These are phyloP conservation scores for Microchrysa polita DNA, from an alignment of 2,888 invertebrate species.

Conservation along the genomic window DNA sequence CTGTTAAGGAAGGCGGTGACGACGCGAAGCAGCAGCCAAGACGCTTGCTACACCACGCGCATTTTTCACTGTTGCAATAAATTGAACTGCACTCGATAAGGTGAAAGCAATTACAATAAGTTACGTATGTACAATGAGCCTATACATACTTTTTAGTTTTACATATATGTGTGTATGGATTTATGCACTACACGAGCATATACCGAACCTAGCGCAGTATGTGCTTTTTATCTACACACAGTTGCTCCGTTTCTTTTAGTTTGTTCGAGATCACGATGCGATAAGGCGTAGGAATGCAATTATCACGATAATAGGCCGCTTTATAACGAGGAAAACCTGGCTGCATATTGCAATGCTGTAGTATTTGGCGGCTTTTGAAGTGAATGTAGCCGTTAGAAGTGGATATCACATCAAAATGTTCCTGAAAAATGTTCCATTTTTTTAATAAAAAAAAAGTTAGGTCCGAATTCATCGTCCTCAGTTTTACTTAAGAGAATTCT, in stretches of 20 bases:
- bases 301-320: conserved; percentile 30
- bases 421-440: too few species aligned
- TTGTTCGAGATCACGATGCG: conserved; percentile 31
- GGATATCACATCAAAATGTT: too few species aligned
- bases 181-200: conserved; percentile 33
- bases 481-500: too few species aligned
- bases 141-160: background rate
- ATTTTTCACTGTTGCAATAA: conserved; percentile 32
- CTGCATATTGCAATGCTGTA: too few species aligned
- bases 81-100: conserved; percentile 41
- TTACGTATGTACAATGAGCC: conserved; percentile 23
- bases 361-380: too few species aligned
- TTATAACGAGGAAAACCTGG: background rate
- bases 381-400: too few species aligned
- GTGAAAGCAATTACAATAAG: conserved; percentile 42
- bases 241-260: conserved; percentile 32
- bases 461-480: too few species aligned
- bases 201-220: too few species aligned
- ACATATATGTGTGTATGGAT: background rate
- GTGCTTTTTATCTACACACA: conserved; percentile 27
- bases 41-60: conserved; percentile 31
- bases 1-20: conserved; percentile 1
- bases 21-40: background rate
- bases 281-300: conserved; percentile 37
- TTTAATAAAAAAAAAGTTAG: too few species aligned